Evolutionary conservation across 2,888 invertebrate genomes (phyloP), one percentile per base, ranked within the genome.

Genomic region (Camponotus fellah): DNA sequence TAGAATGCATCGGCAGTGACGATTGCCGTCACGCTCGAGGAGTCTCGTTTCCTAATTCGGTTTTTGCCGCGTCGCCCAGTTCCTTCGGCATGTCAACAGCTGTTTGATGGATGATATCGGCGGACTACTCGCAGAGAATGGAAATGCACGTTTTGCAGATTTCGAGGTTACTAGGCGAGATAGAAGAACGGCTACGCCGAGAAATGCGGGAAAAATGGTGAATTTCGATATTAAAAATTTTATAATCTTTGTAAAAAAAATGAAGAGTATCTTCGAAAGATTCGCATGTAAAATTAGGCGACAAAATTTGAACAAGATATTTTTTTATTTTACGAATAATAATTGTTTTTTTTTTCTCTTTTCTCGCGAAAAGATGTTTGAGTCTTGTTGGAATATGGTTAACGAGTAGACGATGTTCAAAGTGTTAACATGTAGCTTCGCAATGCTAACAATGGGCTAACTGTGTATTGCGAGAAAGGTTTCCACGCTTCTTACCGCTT

Each of bases 401-500:
- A 89, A 89, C 82, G 85, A 86, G 83, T 72, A 60, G 81, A 69
- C 81, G 81, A 37, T 72, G 74, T 82, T 71, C 76, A 65, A 84
- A 72, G 86, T 87, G 89, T 90, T 90, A 90, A 90, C 89, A 86
- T 84, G 84, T 72, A 72, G 82, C 69, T 49, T 43, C 69, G 66
- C 53, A 82, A 46, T 49, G 84, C 82, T 80, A 85, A 90, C 90
- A 90, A 90, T 90, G 68, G 84, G 37, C 76, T 90, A 90, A 90
- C 91, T 90, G 90, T 90, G 53, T 91, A 86, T 83, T 72, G 56
- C 66, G 68, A 80, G 62, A 77, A 86, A 87, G 85, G 83, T 89
- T 90, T 89, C 88, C 89, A 90, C 89, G 90, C 85, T 90, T 86
- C 89, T 87, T 76, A 82, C 66, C 84, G 71, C 86, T 83, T 87